Evolutionary conservation across 2,113 vertebrate genomes (phyloP), one percentile per base, ranked within the genome.

Genomic region (Eretmochelys imbricata): DNA sequence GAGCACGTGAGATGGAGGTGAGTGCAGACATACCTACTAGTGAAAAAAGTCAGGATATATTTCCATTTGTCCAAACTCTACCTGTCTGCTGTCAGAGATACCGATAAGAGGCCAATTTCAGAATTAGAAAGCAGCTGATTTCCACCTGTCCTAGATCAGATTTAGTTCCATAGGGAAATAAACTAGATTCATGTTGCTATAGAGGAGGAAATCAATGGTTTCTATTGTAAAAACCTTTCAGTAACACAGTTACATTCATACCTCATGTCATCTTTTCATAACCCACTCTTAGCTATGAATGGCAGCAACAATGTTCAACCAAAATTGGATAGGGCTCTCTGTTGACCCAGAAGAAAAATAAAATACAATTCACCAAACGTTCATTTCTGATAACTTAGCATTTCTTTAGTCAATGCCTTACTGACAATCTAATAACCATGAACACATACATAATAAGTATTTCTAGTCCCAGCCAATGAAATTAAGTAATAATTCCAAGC

Each of bases 331-430:
- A 25, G 27, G n/a, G 38, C 13, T 51, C 27, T 62, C 46, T 57
- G 29, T 59, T 93, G 46, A 84, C 89, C 89, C 65, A 55, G 14
- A 81, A 81, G 35, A 59, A 96, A 88, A 82, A 94, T 75, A 54
- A 3, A 83, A 7, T 10, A 48, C 9, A 1, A 84, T 54, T 25
- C 8, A 4, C 4, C 3, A 50, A 83, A 87, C 42, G 27, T 42
- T 96, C 38, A 55, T 59, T 89, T 82, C 75, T 96, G 50, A 84
- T 57, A 46, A 80, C 85, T 95, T 85, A 29, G 57, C 76, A 93
- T 90, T 89, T 96, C 95, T 97, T 76, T 62, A 95, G 93, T 65
- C 82, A 93, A 57, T 92, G 59, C 93, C 89, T 90, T 80, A 10
- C 78, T 94, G 69, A 75, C 82, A 96, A 92, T 87, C 75, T 90